Evolutionary conservation across 2,888 invertebrate genomes (phyloP).

Genomic region (Atrina japonica): DNA sequence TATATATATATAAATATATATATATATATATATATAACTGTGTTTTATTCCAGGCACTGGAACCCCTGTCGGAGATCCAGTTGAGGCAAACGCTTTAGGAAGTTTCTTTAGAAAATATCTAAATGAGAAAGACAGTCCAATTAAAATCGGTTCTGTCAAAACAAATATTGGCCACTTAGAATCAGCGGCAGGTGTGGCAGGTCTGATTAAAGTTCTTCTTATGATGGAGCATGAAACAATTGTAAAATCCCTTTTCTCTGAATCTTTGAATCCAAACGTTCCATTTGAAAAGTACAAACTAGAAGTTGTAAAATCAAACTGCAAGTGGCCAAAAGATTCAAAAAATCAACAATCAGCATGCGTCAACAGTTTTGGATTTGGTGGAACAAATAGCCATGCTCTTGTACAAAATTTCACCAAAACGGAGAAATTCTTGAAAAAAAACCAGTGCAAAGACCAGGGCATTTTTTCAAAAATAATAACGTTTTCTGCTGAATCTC

Average conservation of each 20-base stretch:
- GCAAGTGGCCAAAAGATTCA: constrained; percentile 36
- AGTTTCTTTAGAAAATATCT: constrained; percentile 42
- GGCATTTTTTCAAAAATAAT: not conserved
- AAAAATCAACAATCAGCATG: constrained; percentile 39
- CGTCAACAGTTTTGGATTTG: constrained; percentile 64
- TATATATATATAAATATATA: too few relatives aligned
- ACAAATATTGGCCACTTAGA: constrained; percentile 63
- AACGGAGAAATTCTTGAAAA: not conserved
- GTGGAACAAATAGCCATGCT: constrained; percentile 63
- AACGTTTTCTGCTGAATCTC: not conserved
- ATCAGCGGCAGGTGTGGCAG: constrained; percentile 59
- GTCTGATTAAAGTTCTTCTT: constrained; percentile 62
- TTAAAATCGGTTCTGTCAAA: constrained; percentile 60
- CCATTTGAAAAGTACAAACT: constrained; percentile 43
- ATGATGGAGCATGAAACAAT: constrained; percentile 60
- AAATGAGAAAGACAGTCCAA: not conserved
- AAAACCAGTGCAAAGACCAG: not conserved
- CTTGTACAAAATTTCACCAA: constrained; percentile 36
- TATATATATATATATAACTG: too few relatives aligned
- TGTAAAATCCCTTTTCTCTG: constrained; percentile 58
- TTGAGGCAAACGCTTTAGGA: constrained; percentile 59
- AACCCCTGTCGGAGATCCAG: constrained; percentile 65
- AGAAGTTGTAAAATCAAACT: constrained; percentile 31
- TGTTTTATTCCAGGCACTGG: constrained; percentile 62
- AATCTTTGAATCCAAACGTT: constrained; percentile 51